phyloP scores from a whole-genome alignment of 2,113 vertebrate species.

The Sinocyclocheilus grahami region DNA sequence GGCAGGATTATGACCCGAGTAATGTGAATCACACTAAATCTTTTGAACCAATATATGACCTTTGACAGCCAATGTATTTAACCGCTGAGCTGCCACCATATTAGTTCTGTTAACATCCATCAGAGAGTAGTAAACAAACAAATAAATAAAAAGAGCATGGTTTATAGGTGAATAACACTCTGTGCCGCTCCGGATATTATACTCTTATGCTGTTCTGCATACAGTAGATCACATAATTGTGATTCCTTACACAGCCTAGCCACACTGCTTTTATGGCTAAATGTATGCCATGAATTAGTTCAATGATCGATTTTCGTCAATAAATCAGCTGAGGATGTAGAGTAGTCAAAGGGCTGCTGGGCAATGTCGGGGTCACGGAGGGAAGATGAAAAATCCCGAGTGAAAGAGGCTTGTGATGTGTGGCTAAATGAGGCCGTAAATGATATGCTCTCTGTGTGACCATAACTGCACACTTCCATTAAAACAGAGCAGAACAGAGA shows the following conservation, averaged over 20 bases:
- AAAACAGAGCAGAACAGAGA: slow-evolving; percentile 54
- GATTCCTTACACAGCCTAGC: slow-evolving; percentile 23
- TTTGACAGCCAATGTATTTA: slow-evolving; percentile 6
- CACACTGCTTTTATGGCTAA: slow-evolving; percentile 60
- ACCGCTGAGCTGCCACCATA: background rate
- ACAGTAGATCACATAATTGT: slow-evolving; percentile 13
- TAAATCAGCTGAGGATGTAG: slow-evolving; percentile 59
- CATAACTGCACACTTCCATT: slow-evolving; percentile 54
- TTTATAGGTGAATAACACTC: background rate
- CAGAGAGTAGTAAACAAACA: slow-evolving; percentile 1
- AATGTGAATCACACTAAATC: slow-evolving; percentile 21
- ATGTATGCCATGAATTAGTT: slow-evolving; percentile 57
- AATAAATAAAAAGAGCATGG: background rate
- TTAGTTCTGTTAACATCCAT: background rate
- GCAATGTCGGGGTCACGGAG: slow-evolving; percentile 40
- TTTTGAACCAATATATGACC: background rate
- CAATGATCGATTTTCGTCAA: slow-evolving; percentile 61
- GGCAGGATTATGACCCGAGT: slow-evolving; percentile 14
- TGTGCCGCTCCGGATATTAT: background rate
- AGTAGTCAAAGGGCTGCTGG: slow-evolving; percentile 27
- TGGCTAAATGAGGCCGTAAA: slow-evolving; percentile 44
- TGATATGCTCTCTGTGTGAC: slow-evolving; percentile 44
- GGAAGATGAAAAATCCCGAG: slow-evolving; percentile 27
- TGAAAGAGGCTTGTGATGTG: slow-evolving; percentile 10
- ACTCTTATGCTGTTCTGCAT: slow-evolving; percentile 10